Percentiles rank a stretch among this genome's conserved stretches.
Conservation (phyloP, 2,113 vertebrate genomes). For the Podilymbus podiceps region DNA sequence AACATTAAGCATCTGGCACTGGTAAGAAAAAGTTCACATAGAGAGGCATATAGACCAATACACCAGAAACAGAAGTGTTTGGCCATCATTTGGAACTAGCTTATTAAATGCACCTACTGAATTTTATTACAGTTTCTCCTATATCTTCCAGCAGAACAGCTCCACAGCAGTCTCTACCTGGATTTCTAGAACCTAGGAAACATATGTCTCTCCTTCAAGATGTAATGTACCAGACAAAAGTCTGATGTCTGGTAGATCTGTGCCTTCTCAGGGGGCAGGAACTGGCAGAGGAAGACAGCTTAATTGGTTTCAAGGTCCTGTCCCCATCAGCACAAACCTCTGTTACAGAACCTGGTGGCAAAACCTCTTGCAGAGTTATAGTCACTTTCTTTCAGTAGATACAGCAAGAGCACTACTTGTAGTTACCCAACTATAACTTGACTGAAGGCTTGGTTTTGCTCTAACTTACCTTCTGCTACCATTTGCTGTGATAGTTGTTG, state of each 20-base stretch:
- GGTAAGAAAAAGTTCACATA: background rate
- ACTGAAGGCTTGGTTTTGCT: background rate
- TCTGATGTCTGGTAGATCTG: background rate
- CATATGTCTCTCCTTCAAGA: rapidly evolving
- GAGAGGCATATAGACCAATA: background rate
- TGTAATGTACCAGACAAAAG: background rate
- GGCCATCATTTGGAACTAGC: background rate
- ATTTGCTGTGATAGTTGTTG: background rate
- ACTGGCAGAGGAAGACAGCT: background rate
- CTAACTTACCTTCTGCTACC: background rate
- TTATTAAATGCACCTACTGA: background rate
- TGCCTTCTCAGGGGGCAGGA: background rate
- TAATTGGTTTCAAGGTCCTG: background rate
- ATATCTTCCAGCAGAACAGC: background rate
- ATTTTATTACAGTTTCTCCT: background rate
- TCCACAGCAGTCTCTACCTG: background rate
- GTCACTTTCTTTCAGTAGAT: background rate
- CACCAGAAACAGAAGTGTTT: background rate
- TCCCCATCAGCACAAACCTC: background rate
- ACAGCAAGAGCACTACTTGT: background rate
- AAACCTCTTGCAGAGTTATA: background rate
- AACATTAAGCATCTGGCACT: background rate
- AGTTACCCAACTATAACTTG: background rate
- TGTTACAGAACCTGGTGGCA: background rate
- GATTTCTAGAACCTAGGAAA: background rate